Conservation (phyloP, 2,797 vertebrate genomes). For the Clarias pachynema region DNA sequence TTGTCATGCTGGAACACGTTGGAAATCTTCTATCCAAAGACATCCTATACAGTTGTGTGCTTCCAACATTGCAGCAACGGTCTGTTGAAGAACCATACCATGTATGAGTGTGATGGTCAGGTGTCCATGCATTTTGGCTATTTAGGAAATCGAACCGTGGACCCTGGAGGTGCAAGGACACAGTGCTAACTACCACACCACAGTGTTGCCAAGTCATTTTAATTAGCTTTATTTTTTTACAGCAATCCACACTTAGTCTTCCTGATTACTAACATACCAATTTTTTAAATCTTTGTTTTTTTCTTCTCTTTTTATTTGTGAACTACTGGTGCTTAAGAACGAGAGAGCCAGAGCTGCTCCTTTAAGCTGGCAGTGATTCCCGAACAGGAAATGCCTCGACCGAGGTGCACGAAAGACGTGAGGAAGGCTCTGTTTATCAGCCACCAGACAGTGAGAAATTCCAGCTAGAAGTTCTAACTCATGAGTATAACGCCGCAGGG, state of each 20-base stretch:
- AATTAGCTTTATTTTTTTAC: too few species aligned
- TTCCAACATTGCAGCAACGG: background rate
- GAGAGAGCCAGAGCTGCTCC: conserved; percentile 2
- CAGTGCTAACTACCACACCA: too few species aligned
- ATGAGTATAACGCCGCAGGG: background rate
- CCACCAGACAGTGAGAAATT: background rate
- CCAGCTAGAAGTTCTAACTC: background rate
- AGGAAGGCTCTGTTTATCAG: conserved; percentile 12
- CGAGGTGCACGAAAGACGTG: conserved; percentile 6
- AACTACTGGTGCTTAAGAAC: background rate
- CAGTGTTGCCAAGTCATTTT: too few species aligned
- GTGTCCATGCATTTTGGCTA: background rate
- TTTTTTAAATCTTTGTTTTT: background rate
- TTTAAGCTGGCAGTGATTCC: conserved; percentile 18
- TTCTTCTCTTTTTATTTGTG: background rate
- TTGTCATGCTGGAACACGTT: background rate
- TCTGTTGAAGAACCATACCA: background rate
- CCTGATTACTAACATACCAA: background rate
- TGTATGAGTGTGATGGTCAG: background rate
- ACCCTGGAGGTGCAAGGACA: too few species aligned
- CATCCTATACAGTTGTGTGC: background rate
- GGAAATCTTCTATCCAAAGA: background rate
- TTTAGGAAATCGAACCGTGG: background rate
- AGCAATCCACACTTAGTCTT: background rate
- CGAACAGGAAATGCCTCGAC: conserved; percentile 33